phyloP scores from a whole-genome alignment of 1,140 invertebrate species.

The Pissodes strobi region DNA sequence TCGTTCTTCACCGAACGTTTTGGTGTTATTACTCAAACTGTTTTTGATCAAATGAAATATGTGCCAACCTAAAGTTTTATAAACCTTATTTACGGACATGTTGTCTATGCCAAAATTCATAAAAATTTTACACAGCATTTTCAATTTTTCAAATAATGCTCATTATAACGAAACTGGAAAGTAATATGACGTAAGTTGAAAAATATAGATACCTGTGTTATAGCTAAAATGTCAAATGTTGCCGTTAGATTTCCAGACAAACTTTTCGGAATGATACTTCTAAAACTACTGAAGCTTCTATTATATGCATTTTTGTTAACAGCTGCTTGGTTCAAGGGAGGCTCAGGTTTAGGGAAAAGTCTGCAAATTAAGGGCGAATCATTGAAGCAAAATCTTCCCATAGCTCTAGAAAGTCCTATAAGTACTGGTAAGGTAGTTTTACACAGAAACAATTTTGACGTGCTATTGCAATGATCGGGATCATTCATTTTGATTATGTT shows the following conservation, averaged over 20 bases:
- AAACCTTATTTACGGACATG: no score
- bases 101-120: no score
- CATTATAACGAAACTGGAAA: no score
- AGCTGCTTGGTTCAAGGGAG: conserved; percentile 60
- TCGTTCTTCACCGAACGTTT: no score
- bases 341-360: conserved; percentile 78
- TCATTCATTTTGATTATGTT: conserved; percentile 64
- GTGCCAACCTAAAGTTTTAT: no score
- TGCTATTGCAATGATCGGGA: conserved; percentile 57
- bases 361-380: conserved; percentile 81
- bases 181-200: no score
- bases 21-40: no score
- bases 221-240: conserved; percentile 57
- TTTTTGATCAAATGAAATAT: no score
- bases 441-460: conserved; percentile 71
- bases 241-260: conserved; percentile 81
- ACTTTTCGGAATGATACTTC: conserved; percentile 90
- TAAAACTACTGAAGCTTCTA: conserved; percentile 70
- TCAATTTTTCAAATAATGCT: no score
- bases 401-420: conserved; percentile 83
- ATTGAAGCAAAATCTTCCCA: conserved; percentile 80
- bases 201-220: conserved; percentile 40
- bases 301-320: conserved; percentile 56
- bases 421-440: conserved; percentile 83
- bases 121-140: no score